Percentiles rank a stretch among this genome's conserved stretches.
These are phyloP conservation scores for Nomada goodeniana DNA, from an alignment of 2,888 invertebrate species.

Conservation along the genomic window DNA sequence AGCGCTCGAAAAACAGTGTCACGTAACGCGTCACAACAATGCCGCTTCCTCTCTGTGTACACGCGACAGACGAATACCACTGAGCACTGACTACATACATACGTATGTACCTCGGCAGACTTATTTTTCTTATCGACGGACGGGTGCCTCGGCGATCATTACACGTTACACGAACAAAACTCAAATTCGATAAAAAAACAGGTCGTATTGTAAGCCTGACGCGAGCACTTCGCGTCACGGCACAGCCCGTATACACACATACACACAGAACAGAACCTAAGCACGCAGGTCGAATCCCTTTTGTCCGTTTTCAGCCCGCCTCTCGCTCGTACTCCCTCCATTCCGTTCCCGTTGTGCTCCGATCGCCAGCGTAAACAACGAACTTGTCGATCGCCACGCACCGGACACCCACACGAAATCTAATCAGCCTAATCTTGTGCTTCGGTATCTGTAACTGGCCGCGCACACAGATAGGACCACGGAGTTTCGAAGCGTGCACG, in stretches of 20 bases:
- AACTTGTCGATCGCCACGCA: conserved; percentile 8
- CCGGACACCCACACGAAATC: conserved; percentile 59
- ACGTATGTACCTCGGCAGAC: background rate
- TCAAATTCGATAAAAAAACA: background rate
- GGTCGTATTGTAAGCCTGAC: background rate
- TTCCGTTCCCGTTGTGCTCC: background rate
- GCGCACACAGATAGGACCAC: conserved; percentile 6
- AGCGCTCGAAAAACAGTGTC: conserved; percentile 38
- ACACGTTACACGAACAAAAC: conserved; percentile 8
- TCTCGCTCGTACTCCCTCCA: background rate
- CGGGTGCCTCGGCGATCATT: background rate
- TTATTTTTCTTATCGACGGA: conserved; percentile 13
- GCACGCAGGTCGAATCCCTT: conserved; percentile 30
- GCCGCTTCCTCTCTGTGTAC: background rate
- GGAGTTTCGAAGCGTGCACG: background rate
- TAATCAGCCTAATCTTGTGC: conserved; percentile 70
- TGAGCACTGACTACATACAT: background rate
- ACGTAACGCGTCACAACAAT: conserved; percentile 42
- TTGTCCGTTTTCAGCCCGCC: conserved; percentile 42
- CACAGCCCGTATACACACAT: background rate
- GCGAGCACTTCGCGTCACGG: conserved; percentile 32
- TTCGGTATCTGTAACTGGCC: conserved; percentile 45
- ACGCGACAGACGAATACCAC: background rate
- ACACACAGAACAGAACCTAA: background rate
- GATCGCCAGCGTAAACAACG: conserved; percentile 20